Conservation (phyloP, 1,140 invertebrate species). For the Rhysida immarginata region DNA sequence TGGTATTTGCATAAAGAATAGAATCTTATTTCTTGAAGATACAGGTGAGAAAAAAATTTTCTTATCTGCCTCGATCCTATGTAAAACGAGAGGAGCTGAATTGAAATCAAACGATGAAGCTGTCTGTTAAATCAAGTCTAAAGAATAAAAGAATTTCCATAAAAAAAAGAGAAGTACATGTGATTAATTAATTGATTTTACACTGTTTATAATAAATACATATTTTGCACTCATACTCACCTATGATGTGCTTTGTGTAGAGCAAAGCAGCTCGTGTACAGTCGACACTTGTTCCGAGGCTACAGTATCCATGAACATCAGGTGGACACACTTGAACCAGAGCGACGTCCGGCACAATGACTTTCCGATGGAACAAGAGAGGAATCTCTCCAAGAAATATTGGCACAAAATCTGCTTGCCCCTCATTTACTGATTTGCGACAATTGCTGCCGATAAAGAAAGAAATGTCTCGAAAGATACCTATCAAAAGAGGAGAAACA, state of each 20-base stretch:
- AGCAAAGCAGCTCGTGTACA: conserved; percentile 67
- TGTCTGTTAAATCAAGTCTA: too few species aligned
- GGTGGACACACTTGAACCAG: conserved; percentile 76
- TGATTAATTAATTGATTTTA: too few species aligned
- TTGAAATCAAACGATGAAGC: too few species aligned
- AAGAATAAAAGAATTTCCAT: too few species aligned
- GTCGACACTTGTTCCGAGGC: conserved; percentile 81
- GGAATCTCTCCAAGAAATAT: conserved; percentile 89
- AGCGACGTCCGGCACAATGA: conserved; percentile 69
- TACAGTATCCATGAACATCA: conserved; percentile 77
- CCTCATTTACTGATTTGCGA: conserved; percentile 67
- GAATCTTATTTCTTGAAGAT: too few species aligned
- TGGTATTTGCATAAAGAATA: too few species aligned
- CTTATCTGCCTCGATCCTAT: too few species aligned
- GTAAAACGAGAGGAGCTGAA: too few species aligned
- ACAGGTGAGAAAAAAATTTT: too few species aligned
- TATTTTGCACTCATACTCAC: too few species aligned
- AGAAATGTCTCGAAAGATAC: conserved; percentile 58
- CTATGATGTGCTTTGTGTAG: conserved; percentile 73
- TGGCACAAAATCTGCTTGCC: conserved; percentile 69
- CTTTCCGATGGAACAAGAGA: conserved; percentile 62
- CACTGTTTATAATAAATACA: too few species aligned
- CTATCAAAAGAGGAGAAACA: conserved; percentile 34
- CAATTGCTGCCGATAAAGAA: conserved; percentile 87
- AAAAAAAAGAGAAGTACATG: too few species aligned